phyloP scores from a whole-genome alignment of 1,140 invertebrate genomes.

The Nasonia vitripennis region DNA sequence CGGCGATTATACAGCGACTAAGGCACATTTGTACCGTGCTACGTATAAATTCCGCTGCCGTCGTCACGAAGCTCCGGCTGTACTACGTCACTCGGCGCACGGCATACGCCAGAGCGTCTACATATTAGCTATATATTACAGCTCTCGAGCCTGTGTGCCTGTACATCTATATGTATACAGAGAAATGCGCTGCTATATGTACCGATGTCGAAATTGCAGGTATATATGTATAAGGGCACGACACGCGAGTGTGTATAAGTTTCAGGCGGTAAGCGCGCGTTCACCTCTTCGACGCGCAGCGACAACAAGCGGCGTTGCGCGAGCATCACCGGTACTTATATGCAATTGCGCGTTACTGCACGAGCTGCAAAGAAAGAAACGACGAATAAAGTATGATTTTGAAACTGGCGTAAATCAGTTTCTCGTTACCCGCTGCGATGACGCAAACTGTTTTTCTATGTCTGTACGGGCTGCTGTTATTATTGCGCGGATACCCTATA shows the following conservation, averaged over 20 bases:
- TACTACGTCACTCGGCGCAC: not conserved
- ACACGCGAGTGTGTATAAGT: not conserved
- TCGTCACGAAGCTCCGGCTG: not conserved
- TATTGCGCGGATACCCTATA: too few relatives aligned
- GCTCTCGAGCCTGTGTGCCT: too few relatives aligned
- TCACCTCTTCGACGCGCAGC: too few relatives aligned
- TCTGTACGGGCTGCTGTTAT: too few relatives aligned
- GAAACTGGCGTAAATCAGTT: too few relatives aligned
- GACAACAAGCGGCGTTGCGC: too few relatives aligned
- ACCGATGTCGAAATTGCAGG: not conserved
- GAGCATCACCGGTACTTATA: too few relatives aligned
- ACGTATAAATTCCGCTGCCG: not conserved
- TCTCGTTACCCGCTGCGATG: too few relatives aligned
- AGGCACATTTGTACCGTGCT: not conserved
- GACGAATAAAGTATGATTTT: not conserved
- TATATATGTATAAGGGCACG: not conserved
- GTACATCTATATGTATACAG: not conserved
- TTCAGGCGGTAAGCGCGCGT: too few relatives aligned
- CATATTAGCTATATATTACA: too few relatives aligned
- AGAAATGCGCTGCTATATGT: not conserved
- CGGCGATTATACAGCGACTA: not conserved
- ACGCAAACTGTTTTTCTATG: too few relatives aligned
- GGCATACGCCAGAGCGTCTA: too few relatives aligned
- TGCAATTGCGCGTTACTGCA: not conserved
- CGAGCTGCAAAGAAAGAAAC: not conserved